Conservation (phyloP, 1,140 invertebrate species). For the Sitobion miscanthi region DNA sequence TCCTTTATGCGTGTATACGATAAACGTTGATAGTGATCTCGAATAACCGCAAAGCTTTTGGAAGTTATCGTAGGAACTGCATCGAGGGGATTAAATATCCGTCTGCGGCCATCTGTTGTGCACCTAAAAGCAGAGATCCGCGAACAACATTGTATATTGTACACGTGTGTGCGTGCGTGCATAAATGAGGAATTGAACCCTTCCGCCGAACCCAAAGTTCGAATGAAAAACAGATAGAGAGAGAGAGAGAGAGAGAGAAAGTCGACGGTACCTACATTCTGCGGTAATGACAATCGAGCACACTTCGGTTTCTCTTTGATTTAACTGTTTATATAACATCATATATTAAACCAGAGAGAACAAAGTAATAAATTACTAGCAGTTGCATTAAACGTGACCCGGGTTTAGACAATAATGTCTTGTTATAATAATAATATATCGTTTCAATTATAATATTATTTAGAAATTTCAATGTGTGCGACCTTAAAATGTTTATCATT, state of each 20-base stretch:
- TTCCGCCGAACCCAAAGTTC: not conserved
- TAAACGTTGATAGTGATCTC: slow-evolving; percentile 29
- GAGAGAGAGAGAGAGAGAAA: not conserved
- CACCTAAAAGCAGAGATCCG: not conserved
- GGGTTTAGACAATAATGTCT: not conserved
- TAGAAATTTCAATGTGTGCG: not conserved
- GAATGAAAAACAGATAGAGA: not conserved
- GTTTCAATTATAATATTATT: not conserved
- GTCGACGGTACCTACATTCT: slow-evolving; percentile 3
- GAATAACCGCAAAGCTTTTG: slow-evolving; percentile 32
- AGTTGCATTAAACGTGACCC: not conserved
- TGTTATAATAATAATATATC: not conserved
- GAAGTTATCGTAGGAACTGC: not conserved
- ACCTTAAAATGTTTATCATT: not conserved
- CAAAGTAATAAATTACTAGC: not conserved
- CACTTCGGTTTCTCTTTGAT: slow-evolving; percentile 41
- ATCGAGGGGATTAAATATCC: not conserved
- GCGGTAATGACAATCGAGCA: not conserved
- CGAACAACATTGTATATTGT: not conserved
- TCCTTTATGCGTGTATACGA: not conserved
- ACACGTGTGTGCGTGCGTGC: not conserved
- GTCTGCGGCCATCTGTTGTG: slow-evolving; percentile 49
- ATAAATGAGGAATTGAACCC: not conserved
- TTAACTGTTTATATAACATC: not conserved
- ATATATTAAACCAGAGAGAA: not conserved